Conservation (phyloP, 2,888 invertebrate genomes). For the Callimorpha dominula region DNA sequence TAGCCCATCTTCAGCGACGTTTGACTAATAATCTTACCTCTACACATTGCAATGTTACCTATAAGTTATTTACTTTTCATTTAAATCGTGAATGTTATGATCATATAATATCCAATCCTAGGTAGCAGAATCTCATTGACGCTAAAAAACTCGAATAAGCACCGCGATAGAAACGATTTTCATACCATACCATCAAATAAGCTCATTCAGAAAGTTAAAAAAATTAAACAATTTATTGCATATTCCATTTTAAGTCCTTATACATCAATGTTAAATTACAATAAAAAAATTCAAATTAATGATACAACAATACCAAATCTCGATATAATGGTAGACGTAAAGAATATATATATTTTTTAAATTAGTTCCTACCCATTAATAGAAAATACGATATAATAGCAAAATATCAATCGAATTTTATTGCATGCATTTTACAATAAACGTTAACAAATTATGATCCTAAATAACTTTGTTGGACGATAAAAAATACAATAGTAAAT, state of each 20-base stretch:
- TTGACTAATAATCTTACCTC: slow-evolving; percentile 7
- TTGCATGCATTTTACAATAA: slow-evolving; percentile 81
- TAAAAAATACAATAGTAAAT: slow-evolving; percentile 45
- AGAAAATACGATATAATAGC: slow-evolving; percentile 69
- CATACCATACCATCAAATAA: slow-evolving; percentile 53
- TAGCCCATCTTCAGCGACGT: not conserved
- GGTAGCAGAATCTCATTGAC: slow-evolving; percentile 30
- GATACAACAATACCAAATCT: slow-evolving; percentile 75
- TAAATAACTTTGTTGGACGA: slow-evolving; percentile 80
- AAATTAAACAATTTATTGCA: slow-evolving; percentile 69
- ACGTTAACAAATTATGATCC: slow-evolving; percentile 74
- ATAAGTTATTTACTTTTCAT: slow-evolving; percentile 2
- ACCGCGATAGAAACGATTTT: slow-evolving; percentile 48
- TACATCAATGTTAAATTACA: slow-evolving; percentile 74
- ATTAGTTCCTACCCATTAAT: slow-evolving; percentile 59
- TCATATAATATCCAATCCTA: slow-evolving; percentile 5
- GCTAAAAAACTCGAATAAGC: slow-evolving; percentile 42
- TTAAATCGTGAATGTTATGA: slow-evolving; percentile 9
- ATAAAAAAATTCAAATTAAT: slow-evolving; percentile 66
- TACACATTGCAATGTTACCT: slow-evolving; percentile 13
- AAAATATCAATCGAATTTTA: slow-evolving; percentile 83
- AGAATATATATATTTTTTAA: slow-evolving; percentile 54
- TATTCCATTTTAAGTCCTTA: slow-evolving; percentile 63
- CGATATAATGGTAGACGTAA: slow-evolving; percentile 74
- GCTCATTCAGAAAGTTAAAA: slow-evolving; percentile 57